phyloP scores from a whole-genome alignment of 92 coral and sea anemone genomes.

The Micromussa lordhowensis region DNA sequence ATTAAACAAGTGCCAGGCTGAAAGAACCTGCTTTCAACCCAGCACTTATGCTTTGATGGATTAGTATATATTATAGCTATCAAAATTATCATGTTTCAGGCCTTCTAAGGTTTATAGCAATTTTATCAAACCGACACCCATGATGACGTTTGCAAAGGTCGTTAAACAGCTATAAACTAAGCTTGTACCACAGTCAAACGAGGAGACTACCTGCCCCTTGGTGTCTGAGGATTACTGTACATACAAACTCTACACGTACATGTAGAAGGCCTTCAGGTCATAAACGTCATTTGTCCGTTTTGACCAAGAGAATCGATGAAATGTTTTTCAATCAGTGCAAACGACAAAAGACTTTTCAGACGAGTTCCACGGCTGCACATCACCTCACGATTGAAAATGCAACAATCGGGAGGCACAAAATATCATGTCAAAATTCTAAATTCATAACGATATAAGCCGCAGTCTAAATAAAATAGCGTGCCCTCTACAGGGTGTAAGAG shows the following conservation, averaged over 20 bases:
- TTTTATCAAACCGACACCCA: neutral
- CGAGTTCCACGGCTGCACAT: neutral
- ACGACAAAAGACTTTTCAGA: neutral
- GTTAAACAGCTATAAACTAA: neutral
- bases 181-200: neutral
- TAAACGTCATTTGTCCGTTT: neutral
- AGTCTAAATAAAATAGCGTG: neutral
- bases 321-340: neutral
- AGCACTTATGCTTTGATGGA: neutral
- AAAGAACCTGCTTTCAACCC: slow-evolving; percentile 35
- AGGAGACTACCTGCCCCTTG: neutral
- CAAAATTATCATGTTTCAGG: neutral
- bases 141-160: neutral
- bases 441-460: neutral
- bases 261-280: neutral
- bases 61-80: neutral
- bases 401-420: neutral
- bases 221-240: neutral
- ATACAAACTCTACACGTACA: neutral
- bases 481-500: no score
- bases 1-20: neutral
- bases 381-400: neutral
- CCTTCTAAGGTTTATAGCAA: neutral
- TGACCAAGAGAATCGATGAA: neutral
- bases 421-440: neutral